A percentile compares a stretch with the other conserved stretches of the same genome.
Evolutionary conservation across 2,113 vertebrate species (phyloP).

Genomic region (Aegithalos caudatus): DNA sequence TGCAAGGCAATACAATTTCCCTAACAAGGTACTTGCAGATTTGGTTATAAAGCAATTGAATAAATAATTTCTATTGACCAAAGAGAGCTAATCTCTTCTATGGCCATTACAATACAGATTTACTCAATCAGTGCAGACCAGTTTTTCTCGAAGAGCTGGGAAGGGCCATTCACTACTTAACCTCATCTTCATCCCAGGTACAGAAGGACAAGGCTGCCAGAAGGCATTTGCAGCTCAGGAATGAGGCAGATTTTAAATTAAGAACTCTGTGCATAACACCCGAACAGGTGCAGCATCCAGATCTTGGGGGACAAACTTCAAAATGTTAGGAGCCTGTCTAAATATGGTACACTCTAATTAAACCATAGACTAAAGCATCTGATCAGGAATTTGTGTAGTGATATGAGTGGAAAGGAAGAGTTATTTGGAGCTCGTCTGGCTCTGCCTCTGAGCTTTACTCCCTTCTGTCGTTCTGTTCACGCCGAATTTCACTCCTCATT

Average conservation of each 20-base stretch:
- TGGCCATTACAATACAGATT: neutral
- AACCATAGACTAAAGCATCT: neutral
- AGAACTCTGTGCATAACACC: neutral
- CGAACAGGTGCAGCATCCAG: neutral
- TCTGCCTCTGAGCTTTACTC: neutral
- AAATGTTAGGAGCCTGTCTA: neutral
- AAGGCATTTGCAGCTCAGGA: neutral
- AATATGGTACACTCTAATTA: neutral
- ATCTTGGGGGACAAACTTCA: neutral
- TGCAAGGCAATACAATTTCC: neutral
- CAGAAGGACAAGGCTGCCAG: neutral
- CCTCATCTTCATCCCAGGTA: neutral
- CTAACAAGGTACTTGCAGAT: neutral
- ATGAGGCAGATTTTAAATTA: neutral
- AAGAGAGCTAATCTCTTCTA: neutral
- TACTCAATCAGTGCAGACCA: neutral
- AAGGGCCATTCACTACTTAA: neutral
- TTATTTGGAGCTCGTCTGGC: neutral
- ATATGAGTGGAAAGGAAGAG: neutral
- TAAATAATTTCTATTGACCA: neutral
- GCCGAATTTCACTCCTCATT: neutral
- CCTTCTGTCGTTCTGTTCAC: neutral
- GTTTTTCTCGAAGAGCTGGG: neutral
- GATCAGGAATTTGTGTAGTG: neutral
- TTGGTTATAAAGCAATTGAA: neutral